Base-by-base conservation (phyloP, 2,797 vertebrate species). In the Galaxias olidus region DNA sequence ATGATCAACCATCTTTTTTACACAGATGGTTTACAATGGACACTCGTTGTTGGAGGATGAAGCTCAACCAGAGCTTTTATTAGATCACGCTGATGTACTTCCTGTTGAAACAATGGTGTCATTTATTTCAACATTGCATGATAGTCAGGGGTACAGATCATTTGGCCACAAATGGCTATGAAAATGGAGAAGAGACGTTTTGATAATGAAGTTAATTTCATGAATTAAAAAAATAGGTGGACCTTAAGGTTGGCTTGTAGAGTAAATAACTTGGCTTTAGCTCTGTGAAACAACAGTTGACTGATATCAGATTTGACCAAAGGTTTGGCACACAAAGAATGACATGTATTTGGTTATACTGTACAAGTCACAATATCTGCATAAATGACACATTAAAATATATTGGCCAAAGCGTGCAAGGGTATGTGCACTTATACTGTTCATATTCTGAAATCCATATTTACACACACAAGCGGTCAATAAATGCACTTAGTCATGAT, bases 341-440 rank as follows among this genome's bases (percentile, higher is more conserved):
- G 64, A 68, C 4, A 12, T 52, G 9, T 11, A 17, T 11, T 52
- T 52, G 44, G 45, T 69, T 74, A 71, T 74, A 79, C 74, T 81
- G 49, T 71, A 69, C 55, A 70, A 71, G 51, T 80, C 68, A 82
- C 75, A 67, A 71, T 71, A 59, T 75, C 63, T 71, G 60, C 56
- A 74, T 65, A 84, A 69, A 80, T 68, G 78, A 46, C 78, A 73
- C 67, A 83, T 68, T 47, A 71, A 76, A 68, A 58, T 75, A 81
- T 85, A 74, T 76, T 78, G 82, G 71, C 72, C 73, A 79, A 71
- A 17, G 58, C 61, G 66, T 80, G 77, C 71, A 78, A 66, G 30
- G 6, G 30, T 30, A 76, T 69, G 52, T 81, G 66, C 80, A 86
- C 74, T 83, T 74, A 64, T 51, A 50, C 19, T 8, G 13, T 49